Evolutionary conservation across 2,113 vertebrate species (phyloP).

Genomic region (Oriolus oriolus): DNA sequence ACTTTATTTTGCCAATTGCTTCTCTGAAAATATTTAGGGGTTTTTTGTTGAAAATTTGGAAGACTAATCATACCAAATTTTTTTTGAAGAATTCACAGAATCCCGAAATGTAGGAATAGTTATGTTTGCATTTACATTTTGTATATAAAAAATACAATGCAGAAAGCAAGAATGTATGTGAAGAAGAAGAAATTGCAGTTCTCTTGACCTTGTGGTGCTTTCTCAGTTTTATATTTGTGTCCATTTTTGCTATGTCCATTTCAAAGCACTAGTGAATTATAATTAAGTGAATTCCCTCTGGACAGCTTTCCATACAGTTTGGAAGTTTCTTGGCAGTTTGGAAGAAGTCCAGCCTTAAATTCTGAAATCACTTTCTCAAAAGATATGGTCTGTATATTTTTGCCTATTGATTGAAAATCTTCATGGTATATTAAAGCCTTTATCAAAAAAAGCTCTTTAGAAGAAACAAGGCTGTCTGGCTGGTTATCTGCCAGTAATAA

Average conservation of each 20-base stretch:
- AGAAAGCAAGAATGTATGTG: neutral
- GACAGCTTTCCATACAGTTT: neutral
- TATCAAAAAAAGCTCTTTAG: neutral
- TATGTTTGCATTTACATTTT: neutral
- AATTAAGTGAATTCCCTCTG: neutral
- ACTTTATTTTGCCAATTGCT: neutral
- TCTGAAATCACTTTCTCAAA: conserved; percentile 8
- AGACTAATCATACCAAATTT: neutral
- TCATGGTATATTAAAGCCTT: conserved; percentile 16
- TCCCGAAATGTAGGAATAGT: neutral
- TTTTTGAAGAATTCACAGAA: neutral
- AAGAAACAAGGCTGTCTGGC: neutral
- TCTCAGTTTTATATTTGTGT: conserved; percentile 1
- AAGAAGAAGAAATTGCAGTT: neutral
- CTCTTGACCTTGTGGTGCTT: neutral
- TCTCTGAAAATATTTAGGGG: neutral
- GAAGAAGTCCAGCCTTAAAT: neutral
- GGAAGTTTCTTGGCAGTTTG: neutral
- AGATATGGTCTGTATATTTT: conserved; percentile 14
- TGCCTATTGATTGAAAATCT: neutral
- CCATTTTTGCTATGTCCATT: neutral
- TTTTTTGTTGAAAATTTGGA: neutral
- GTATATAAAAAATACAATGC: neutral
- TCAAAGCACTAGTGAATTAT: neutral
- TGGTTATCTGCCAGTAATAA: conserved; percentile 40